Percentiles rank a stretch among this genome's conserved stretches.
Conservation (phyloP, 2,113 vertebrate species). For the Rhinoderma darwinii region DNA sequence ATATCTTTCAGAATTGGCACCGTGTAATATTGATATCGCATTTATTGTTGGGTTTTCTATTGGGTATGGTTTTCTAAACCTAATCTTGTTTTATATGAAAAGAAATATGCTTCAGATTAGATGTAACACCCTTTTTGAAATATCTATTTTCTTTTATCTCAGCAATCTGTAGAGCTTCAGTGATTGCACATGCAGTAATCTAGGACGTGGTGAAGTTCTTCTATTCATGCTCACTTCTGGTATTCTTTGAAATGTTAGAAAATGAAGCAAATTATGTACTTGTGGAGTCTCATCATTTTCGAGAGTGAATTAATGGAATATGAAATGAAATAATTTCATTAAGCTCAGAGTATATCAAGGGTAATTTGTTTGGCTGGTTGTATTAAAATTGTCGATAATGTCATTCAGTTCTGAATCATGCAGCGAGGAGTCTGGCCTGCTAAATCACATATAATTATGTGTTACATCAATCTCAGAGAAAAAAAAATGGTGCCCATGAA, state of each 20-base stretch:
- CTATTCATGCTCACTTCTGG: conserved; percentile 15
- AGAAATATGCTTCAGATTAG: not conserved
- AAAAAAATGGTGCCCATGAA: not conserved
- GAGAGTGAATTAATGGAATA: conserved; percentile 43
- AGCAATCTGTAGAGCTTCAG: not conserved
- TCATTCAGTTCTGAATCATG: not conserved
- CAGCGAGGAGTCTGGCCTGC: not conserved
- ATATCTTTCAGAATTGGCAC: too few species aligned
- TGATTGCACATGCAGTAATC: not conserved
- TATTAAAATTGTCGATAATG: conserved; percentile 23
- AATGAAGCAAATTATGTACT: conserved; percentile 46
- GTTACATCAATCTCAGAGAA: not conserved
- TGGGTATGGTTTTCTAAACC: too few species aligned
- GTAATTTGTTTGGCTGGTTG: conserved; percentile 41
- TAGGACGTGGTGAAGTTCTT: not conserved
- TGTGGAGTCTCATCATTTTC: conserved; percentile 33
- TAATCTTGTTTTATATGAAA: too few species aligned
- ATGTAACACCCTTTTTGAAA: not conserved
- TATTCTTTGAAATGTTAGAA: conserved; percentile 30
- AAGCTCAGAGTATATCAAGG: conserved; percentile 20
- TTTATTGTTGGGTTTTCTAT: too few species aligned
- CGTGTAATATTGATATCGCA: too few species aligned
- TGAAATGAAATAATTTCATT: conserved; percentile 52
- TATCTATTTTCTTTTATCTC: not conserved
- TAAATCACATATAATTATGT: not conserved